Base-by-base conservation (phyloP, 1,140 invertebrate genomes). In the Drosophila fuyamai region DNA sequence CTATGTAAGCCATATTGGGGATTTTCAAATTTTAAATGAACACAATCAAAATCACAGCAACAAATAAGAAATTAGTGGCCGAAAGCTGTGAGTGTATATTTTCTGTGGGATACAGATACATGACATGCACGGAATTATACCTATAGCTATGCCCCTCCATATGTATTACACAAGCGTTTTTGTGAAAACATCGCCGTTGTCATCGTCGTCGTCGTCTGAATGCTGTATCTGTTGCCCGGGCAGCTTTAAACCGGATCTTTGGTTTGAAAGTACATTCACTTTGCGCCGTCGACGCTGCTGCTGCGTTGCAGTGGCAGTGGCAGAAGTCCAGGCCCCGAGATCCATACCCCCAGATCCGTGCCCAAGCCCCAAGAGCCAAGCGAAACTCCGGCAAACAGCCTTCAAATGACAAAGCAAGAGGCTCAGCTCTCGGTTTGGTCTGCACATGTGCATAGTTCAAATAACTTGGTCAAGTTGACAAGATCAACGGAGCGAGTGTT, bases 221-320 rank as follows among this genome's bases (percentile, higher is more conserved):
- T 66, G 29, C 66, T 88, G 84, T 89, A 80, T 88, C 83, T 88
- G 80, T 84, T 71, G 60, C 29, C 48, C 50, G 57, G 58, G 79
- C 72, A 78, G 67, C 85, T 84, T 82, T 84, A 89, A 89, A 89
- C 84, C 84, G 84, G 84, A 89, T 89, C 84, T 89, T 88, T 89
- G 84, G 58, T 90, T 90, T 89, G 85, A 89, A 90, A 89, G 84
- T 89, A 89, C 84, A 89, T 89, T 89, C 84, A 89, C 85, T 89
- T 89, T 89, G 75, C 75, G 77, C 77, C 58, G 62, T 61, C 77
- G 58, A 53, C 72, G 72, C 55, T 38, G 75, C 27, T 58, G 75
- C 57, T 44, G 65, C 36, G 47, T 44, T 53, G 53, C 40, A 51
- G 53, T 16, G 13, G 59, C 38, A 47, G 32, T 18, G 50, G 47